A percentile compares a stretch with the other conserved stretches of the same genome.
These are phyloP conservation scores for Eristalis intricaria DNA, from an alignment of 2,888 invertebrate species.

Conservation along the genomic window DNA sequence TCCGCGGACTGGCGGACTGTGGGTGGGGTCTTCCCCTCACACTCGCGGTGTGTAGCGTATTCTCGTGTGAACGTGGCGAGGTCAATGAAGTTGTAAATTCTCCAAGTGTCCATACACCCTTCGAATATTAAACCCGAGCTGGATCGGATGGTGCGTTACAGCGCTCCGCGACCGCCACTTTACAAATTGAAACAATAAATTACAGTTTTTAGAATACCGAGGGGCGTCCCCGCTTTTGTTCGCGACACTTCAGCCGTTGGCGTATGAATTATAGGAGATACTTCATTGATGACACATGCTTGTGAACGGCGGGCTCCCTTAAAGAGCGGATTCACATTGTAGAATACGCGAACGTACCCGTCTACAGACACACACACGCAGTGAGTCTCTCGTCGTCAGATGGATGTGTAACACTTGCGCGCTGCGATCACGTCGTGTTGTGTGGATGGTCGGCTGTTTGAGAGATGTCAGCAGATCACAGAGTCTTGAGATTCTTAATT, in stretches of 20 bases:
- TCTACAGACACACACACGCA: not conserved
- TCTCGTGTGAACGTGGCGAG: constrained; percentile 35
- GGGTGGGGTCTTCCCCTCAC: not conserved
- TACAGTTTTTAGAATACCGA: constrained; percentile 50
- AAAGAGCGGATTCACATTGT: constrained; percentile 12
- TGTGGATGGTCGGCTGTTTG: constrained; percentile 16
- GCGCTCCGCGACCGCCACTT: constrained; percentile 39
- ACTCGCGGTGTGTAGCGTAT: constrained; percentile 22
- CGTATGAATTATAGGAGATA: constrained; percentile 52
- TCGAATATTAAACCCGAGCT: constrained; percentile 54
- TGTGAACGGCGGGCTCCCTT: constrained; percentile 12
- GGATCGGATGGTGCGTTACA: constrained; percentile 9
- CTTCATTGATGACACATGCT: constrained; percentile 63
- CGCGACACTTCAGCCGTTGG: constrained; percentile 16
- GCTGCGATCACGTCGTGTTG: constrained; percentile 32
- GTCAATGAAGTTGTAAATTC: constrained; percentile 67
- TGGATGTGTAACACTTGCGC: constrained; percentile 61
- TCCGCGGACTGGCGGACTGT: too few species aligned
- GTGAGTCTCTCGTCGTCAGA: constrained; percentile 2
- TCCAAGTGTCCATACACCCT: constrained; percentile 32
- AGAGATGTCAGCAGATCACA: constrained; percentile 38
- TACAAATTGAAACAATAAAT: constrained; percentile 66
- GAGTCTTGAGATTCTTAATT: constrained; percentile 53
- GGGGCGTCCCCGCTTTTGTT: not conserved
- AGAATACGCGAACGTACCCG: not conserved